Evolutionary conservation across 2,888 invertebrate species (phyloP).

Genomic region (Melanargia galathea): DNA sequence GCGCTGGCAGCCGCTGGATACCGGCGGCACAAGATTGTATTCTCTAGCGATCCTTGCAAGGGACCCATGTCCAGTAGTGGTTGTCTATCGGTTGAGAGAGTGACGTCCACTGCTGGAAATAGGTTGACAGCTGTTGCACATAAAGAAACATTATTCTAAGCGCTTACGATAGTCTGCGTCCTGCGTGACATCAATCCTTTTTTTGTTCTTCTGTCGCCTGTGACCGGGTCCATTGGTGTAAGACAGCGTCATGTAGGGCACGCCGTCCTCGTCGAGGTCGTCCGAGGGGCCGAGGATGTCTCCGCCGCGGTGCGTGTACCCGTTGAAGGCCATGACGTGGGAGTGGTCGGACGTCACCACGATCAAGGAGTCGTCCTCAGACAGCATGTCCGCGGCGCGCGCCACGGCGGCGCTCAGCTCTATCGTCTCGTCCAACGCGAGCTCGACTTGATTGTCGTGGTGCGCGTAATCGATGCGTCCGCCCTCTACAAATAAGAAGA

Average conservation of each 20-base stretch:
- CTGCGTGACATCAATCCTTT: conserved; percentile 72
- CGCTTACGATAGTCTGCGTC: conserved; percentile 51
- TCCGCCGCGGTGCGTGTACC: conserved; percentile 84
- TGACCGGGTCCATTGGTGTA: conserved; percentile 86
- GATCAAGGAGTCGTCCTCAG: conserved; percentile 86
- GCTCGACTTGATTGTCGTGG: conserved; percentile 81
- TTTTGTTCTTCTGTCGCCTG: conserved; percentile 55
- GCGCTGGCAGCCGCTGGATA: not conserved
- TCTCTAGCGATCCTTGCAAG: too few relatives aligned
- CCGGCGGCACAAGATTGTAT: too few relatives aligned
- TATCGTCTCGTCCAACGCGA: conserved; percentile 86
- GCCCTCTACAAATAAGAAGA: conserved; percentile 89
- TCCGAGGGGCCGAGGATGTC: conserved; percentile 67
- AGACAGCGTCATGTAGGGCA: conserved; percentile 83
- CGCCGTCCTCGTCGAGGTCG: conserved; percentile 67
- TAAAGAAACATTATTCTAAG: not conserved
- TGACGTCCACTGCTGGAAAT: too few relatives aligned
- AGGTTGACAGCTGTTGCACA: too few relatives aligned
- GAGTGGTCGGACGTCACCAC: conserved; percentile 91
- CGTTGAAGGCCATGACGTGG: conserved; percentile 86
- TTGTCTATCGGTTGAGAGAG: too few relatives aligned
- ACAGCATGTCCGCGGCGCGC: conserved; percentile 65
- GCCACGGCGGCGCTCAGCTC: conserved; percentile 84
- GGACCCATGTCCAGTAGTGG: too few relatives aligned
- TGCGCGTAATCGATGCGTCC: conserved; percentile 87